Base-by-base conservation (phyloP, 2,888 invertebrate genomes). In the Aromia moschata region DNA sequence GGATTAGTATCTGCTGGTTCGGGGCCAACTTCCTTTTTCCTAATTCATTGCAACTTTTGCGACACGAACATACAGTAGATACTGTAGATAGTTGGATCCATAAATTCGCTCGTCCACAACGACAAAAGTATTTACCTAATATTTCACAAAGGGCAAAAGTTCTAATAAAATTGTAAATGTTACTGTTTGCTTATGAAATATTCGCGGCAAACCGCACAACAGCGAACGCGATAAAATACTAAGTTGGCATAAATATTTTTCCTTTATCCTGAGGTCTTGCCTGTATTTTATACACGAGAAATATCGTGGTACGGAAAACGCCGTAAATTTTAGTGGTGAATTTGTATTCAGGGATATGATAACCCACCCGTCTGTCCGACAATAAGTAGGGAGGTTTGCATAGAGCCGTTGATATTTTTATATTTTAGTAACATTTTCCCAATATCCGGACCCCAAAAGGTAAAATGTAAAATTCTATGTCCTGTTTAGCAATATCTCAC, bases 331-430 rank as follows among this genome's bases (percentile, higher is more conserved):
- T 54, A 54, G 44, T 45, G 54, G 62, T 57, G 65, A 65, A 65
- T 65, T 65, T 63, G 63, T 63, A 66, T 61, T 63, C 63, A 55
- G 53, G 56, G 66, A 64, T 58, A 58, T 54, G 60, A 58, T 62
- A 58, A 51, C 51, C 30, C 45, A 10, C 20, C n/a, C n/a, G 37
- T 38, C 45, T 37, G 46, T 45, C 45, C 51, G 7, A 52, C 62
- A 57, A 60, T 60, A 57, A 60, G 60, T 65, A 43, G 51, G 44
- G 41, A 51, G 58, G 55, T 65, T 62, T 60, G 58, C 59, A 62
- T 54, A 55, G 31, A 46, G 37, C 44, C 54, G 59, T 57, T 56
- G 55, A 56, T 57, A 44, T 58, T 65, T 63, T 62, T 40, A 52
- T 52, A n/a, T n/a, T n/a, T n/a, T n/a, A n/a, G 38, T 10, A 25